Evolutionary conservation across 2,888 invertebrate species (phyloP), one percentile per base, ranked within the genome.

Genomic region (Cryptus armator): DNA sequence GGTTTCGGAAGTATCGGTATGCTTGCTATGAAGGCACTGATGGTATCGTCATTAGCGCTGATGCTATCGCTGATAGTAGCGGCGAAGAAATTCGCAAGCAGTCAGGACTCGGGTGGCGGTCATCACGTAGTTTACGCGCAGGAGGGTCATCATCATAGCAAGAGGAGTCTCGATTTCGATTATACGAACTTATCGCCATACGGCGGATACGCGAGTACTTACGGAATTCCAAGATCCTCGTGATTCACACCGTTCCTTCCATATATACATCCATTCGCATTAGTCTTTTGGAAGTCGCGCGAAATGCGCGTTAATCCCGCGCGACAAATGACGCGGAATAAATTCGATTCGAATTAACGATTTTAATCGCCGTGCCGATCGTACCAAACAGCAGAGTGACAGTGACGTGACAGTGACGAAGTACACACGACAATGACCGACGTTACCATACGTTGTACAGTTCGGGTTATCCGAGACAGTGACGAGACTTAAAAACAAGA

Each of bases 41-140:
- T 96, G 87, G 95, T 96, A 5, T 96, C 97, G 66, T 96, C 96
- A 0, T 92, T 97, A 79, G 97, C 97, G 0, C 93, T 97, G 12
- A 95, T 97, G 95, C 94, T 97, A 79, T 96, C 97, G 59, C 95
- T 96, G n/a, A 95, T 97, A 59, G 95, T 97, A 0, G 97, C 97
- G 2, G 94, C 97, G 59, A 97, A 97, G 94, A 96, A 97, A 86
- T 93, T 97, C 77, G 94, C 96, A 0, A 95, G 96, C 1, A 92
- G 94, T 32, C 95, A 95, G 32, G 95, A 95, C 4, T 95, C 95
- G 32, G 96, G 96, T 5, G 95, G 96, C 6, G 94, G 94, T 66
- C 95, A 95, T 77, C 94, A 94, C 83, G 96, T 94, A 86, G 96
- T 94, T 71, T 95, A 95, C 87, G 95, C 95, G 5, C 96, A 96